Percentiles rank a stretch among this genome's conserved stretches.
These are phyloP conservation scores for Sturnira hondurensis DNA, from an alignment of 2,113 vertebrate genomes.

Conservation along the genomic window DNA sequence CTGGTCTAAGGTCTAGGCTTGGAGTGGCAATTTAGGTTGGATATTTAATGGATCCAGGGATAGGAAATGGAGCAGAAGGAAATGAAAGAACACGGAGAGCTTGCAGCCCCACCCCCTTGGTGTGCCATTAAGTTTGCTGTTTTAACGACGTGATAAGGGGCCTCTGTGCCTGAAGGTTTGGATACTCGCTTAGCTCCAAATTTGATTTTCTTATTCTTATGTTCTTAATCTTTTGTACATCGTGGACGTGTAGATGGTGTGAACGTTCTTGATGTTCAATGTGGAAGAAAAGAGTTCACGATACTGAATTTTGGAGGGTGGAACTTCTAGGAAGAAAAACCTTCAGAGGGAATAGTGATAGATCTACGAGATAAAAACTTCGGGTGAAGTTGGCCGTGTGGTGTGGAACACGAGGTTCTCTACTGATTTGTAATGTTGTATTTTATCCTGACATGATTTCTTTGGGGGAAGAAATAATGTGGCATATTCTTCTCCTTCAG, in stretches of 20 bases:
- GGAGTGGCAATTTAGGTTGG: neutral
- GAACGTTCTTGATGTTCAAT: neutral
- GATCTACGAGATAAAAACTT: neutral
- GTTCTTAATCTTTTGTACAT: neutral
- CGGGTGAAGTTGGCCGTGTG: neutral
- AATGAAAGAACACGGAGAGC: neutral
- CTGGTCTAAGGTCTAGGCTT: neutral
- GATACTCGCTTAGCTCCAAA: neutral
- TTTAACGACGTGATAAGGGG: neutral
- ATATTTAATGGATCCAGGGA: neutral
- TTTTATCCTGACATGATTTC: neutral
- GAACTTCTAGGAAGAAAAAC: neutral
- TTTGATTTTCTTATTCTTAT: neutral
- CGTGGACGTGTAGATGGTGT: neutral
- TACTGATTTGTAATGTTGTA: neutral
- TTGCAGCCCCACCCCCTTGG: neutral
- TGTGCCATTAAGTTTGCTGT: neutral
- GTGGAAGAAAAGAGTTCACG: neutral
- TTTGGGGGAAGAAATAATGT: neutral
- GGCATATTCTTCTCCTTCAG: neutral
- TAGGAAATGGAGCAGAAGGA: neutral
- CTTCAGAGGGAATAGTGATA: slow-evolving; percentile 23
- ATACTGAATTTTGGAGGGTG: neutral
- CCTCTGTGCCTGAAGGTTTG: neutral
- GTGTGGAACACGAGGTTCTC: neutral